Evolutionary conservation across 2,113 vertebrate species (phyloP), one percentile per base, ranked within the genome.

Genomic region (Dasyprocta punctata): DNA sequence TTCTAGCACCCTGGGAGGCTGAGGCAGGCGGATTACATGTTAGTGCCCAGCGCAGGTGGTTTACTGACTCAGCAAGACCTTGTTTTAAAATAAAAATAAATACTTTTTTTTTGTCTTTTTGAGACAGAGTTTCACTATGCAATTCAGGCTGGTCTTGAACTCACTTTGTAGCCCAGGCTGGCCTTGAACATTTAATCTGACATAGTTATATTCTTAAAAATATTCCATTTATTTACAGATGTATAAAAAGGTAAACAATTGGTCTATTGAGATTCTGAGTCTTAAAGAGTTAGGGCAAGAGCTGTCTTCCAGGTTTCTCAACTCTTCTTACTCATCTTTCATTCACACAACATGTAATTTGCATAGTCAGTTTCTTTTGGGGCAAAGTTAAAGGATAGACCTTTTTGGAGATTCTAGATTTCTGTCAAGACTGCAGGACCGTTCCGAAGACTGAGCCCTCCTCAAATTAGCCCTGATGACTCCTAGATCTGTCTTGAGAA

Each of bases 201-300:
- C 98, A 98, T 98, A 98, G 98, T 98, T 99, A 98, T 98, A 98
- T 98, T 98, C 98, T 99, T 99, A 98, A 99, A 99, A 99, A 99
- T 98, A 99, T 99, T 98, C 98, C 98, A 98, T 98, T 98, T 98
- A 99, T 99, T 98, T 99, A 99, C 98, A 99, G 97, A 94, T 98
- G 96, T 97, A 98, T 99, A 98, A 99, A 99, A 99, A 99, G 78
- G 98, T 93, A 98, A 98, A 98, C 98, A 98, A 98, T 98, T 98
- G 98, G 97, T 98, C 97, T 98, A 98, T 92, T 94, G 97, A 98
- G 97, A 98, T 97, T 85, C 97, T 98, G 98, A 95, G 65, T 98
- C 97, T 98, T 98, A 96, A 77, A 98, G 96, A 97, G 97, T 95
- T 87, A 97, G 81, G 92, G 56, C 95, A 90, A 96, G 88, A 89